These are phyloP conservation scores for Malaclemys terrapin DNA, from an alignment of 2,113 vertebrate species.

Conservation along the genomic window DNA sequence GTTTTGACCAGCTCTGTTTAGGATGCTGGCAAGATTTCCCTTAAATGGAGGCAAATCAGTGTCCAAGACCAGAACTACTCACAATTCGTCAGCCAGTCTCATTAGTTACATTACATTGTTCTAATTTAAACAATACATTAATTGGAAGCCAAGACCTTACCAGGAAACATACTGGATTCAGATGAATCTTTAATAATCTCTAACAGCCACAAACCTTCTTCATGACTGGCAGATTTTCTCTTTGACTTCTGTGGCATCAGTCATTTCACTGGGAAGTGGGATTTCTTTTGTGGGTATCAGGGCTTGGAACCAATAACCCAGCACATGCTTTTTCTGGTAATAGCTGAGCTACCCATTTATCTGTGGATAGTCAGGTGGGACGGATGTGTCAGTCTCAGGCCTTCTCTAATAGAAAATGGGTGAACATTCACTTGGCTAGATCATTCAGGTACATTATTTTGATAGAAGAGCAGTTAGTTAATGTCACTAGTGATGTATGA, in stretches of 20 bases:
- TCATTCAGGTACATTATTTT: constrained; percentile 77
- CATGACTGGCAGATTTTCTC: not conserved
- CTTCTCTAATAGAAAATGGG: constrained; percentile 63
- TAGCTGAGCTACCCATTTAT: constrained; percentile 40
- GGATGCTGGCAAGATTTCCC: not conserved
- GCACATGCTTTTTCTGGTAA: accelerated
- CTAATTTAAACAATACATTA: not conserved
- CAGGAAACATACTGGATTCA: not conserved
- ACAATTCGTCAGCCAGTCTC: not conserved
- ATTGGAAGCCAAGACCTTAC: not conserved
- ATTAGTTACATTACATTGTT: not conserved
- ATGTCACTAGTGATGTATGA: constrained; percentile 70
- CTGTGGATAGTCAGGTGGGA: constrained; percentile 59
- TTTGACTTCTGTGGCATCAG: not conserved
- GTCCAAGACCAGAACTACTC: not conserved
- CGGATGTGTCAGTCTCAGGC: constrained; percentile 57
- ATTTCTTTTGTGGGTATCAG: not conserved
- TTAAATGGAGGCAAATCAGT: not conserved
- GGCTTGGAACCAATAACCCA: not conserved
- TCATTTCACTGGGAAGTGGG: not conserved
- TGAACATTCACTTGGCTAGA: constrained; percentile 72
- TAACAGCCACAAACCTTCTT: not conserved
- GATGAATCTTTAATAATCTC: not conserved
- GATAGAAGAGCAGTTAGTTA: constrained; percentile 76
- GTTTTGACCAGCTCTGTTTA: not conserved